Evolutionary conservation across 2,797 vertebrate genomes (phyloP), one percentile per base, ranked within the genome.

Genomic region (Hemibagrus guttatus): DNA sequence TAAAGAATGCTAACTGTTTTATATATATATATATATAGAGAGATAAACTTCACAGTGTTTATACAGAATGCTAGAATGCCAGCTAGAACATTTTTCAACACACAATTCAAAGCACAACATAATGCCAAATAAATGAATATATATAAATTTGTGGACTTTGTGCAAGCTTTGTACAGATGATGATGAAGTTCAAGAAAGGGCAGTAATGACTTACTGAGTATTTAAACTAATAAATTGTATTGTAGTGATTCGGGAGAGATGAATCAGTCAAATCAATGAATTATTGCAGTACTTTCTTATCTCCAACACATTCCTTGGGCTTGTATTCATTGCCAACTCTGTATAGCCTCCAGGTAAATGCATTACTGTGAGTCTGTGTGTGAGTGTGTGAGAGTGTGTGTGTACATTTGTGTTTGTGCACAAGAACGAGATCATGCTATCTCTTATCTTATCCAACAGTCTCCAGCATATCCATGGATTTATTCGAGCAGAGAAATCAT

Each of bases 301-400:
- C 58, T 61, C 35, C 78, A 61, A 26, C 78, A 23, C 19, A 61
- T 61, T 80, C 56, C 21, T 5, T 39, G 56, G 4, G 14, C 64
- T 39, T 58, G 58, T 9, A 23, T 42, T 13, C 17, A 14, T 79
- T 23, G 76, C 76, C 52, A 35, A 79, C 31, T 35, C 54, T 59
- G 19, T 54, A 39, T 17, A 61, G 78, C 31, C 56, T 61, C 54
- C 56, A 80, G 78, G 54, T 80, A 80, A 80, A 80, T 14, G 19
- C 52, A 76, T 76, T 54, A 42, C 39, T n/a, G 5, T 76, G 6
- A 54, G 49, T 76, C 13, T 75, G 26, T 56, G 46, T 75, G 72
- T 28, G 46, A 52, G 46, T 75, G 42, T 7, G 12, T 74, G 71
- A 49, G 71, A 26, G 39, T 75, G 72, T 52, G 71, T 74, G 72